Base-by-base conservation (phyloP, 2,888 invertebrate genomes). In the Bellardia bayeri region DNA sequence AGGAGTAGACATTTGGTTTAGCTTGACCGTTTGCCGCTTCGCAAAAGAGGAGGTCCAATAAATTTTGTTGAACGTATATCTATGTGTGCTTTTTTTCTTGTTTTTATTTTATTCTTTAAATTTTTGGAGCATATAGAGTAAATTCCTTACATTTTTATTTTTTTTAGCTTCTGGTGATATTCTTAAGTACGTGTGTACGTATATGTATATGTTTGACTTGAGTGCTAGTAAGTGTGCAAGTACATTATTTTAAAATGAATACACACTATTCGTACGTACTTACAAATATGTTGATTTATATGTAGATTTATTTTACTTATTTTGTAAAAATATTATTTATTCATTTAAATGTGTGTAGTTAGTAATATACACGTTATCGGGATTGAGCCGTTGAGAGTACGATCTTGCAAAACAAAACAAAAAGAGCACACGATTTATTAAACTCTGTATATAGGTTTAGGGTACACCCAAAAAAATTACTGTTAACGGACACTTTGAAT, bases 1-100 rank as follows among this genome's bases (percentile, higher is more conserved):
- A 11, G 30, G 14, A 69, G 30, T 51, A 51, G 30, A 69, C 7
- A 9, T 56, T 51, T 33, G 51, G 9, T 37, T 8, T 74, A 42
- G 61, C 30, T 75, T 75, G 66, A 66, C 56, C 64, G 61, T 63
- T 8, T n/a, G 40, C n/a, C 56, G 30, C 30, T 16, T 72, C 66
- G 56, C 66, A 51, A 84, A 66, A 45, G 71, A 79, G 66, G 72
- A 78, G 72, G 66, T 51, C 71, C 42, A 78, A 68, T 84, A 84
- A 84, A 84, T 79, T 49, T 54, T 79, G 51, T 61, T 79, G 40
- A 66, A 85, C 42, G 37, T 68, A 72, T 63, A 9, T 54, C 13
- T 61, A 11, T 16, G 5, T 68, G 51, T 63, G 61, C 5, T 78
- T 33, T 33, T 33, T 4, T 5, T 7, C 61, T 66, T 68, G 45